These are phyloP conservation scores for Sarcophaga variegata DNA, from an alignment of 2,888 invertebrate species.

Conservation along the genomic window DNA sequence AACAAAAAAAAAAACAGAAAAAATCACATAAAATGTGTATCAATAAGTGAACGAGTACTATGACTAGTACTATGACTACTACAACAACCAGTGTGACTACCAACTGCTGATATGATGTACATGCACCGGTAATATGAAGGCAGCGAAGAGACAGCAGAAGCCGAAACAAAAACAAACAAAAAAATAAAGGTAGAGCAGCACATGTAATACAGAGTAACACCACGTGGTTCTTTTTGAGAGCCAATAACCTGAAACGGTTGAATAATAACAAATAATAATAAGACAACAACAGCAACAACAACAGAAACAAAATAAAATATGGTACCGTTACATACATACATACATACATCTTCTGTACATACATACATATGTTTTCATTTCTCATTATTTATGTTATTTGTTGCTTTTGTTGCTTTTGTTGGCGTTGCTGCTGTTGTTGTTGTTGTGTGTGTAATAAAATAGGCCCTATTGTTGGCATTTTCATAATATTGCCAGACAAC, in stretches of 20 bases:
- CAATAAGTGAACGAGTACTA: constrained; percentile 9
- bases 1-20: constrained; percentile 4
- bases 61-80: too few relatives aligned
- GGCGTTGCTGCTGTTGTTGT: too few relatives aligned
- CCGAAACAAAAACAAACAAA: too few relatives aligned
- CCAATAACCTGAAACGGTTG: constrained; percentile 65
- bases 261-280: constrained; percentile 49
- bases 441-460: not conserved
- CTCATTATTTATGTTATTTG: too few relatives aligned
- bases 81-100: too few relatives aligned
- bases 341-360: too few relatives aligned
- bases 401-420: too few relatives aligned
- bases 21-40: not conserved
- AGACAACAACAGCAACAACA: constrained; percentile 33
- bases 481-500: not conserved
- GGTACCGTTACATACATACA: too few relatives aligned
- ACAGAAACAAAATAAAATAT: constrained; percentile 6
- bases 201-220: constrained; percentile 3
- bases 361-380: too few relatives aligned
- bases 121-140: not conserved
- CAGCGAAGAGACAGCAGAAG: not conserved
- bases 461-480: not conserved
- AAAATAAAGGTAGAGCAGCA: not conserved
- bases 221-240: constrained; percentile 62
- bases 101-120: not conserved